Evolutionary conservation across 2,888 invertebrate genomes (phyloP), one percentile per base, ranked within the genome.

Genomic region (Lasius fuliginosus): DNA sequence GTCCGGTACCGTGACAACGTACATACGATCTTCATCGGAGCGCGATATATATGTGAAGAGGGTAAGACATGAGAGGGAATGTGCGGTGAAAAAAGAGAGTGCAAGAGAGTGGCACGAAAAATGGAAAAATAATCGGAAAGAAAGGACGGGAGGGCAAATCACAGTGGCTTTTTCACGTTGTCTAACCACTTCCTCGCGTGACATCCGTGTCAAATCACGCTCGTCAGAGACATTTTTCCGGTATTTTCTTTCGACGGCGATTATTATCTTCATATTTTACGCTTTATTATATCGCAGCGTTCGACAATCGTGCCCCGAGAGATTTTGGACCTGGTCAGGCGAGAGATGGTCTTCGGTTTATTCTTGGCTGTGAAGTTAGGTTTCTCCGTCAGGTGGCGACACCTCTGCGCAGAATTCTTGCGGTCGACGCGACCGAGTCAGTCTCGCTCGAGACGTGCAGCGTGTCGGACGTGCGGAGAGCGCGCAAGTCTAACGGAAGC

Each of bases 351-450:
- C 60, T 12, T 87, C 89, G 87, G 87, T 87, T 77, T 60, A 60
- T 75, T 67, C 62, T 76, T 11, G n/a, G 15, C 18, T 30, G 56
- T 56, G 64, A 58, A 87, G 82, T 12, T 68, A 15, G 49, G 5
- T 77, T 75, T 49, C 75, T 33, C 85, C 90, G 83, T 68, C 33
- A 90, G 93, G 84, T 91, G 93, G 92, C 92, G 88, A 88, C 92
- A 94, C 87, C 53, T 87, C 64, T 46, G 65, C 83, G 88, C 73
- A 27, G 9, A 0, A 15, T 58, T n/a, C 42, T 71, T 46, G n/a
- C 65, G 18, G 12, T n/a, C 46, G 56, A 56, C 53, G 6, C 27
- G 46, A 42, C 75, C n/a, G n/a, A n/a, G n/a, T n/a, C n/a, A n/a
- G n/a, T n/a, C n/a, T n/a, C n/a, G n/a, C n/a, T n/a, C n/a, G 62